A percentile compares a stretch with the other conserved stretches of the same genome.
Evolutionary conservation across 2,113 vertebrate genomes (phyloP).

Genomic region (Gasterosteus aculeatus): DNA sequence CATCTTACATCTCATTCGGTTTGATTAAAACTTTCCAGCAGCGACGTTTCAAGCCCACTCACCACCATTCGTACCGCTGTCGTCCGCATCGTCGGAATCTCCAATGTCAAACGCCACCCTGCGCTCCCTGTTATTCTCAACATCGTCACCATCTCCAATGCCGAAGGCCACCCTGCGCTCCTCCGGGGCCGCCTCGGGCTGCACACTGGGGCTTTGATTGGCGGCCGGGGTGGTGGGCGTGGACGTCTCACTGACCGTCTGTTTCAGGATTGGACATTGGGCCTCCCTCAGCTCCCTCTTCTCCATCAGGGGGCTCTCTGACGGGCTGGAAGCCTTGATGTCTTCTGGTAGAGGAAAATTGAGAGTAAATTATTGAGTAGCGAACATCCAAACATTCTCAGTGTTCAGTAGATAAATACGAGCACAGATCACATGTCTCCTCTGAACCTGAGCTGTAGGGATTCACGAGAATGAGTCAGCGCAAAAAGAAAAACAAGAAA

Average conservation of each 20-base stretch:
- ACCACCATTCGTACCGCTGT: conserved; percentile 56
- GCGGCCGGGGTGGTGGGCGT: not conserved
- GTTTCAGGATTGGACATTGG: conserved; percentile 83
- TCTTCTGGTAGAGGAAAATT: conserved; percentile 81
- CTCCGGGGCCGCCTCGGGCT: conserved; percentile 73
- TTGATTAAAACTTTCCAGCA: not conserved
- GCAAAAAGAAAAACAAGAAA: not conserved
- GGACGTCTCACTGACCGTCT: conserved; percentile 77
- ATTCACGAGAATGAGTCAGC: conserved; percentile 3
- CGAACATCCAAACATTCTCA: conserved; percentile 37
- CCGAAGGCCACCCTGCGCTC: conserved; percentile 90
- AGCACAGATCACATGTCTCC: conserved; percentile 12
- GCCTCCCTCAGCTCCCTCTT: conserved; percentile 84
- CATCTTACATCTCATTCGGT: not conserved
- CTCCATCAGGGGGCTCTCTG: conserved; percentile 94
- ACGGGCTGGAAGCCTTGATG: conserved; percentile 88
- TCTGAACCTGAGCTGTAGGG: conserved; percentile 13
- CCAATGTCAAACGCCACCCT: conserved; percentile 73
- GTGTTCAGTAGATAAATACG: conserved; percentile 27
- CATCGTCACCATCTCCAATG: conserved; percentile 88
- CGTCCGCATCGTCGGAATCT: conserved; percentile 68
- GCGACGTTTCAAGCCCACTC: not conserved
- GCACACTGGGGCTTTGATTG: conserved; percentile 18
- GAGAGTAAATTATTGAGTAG: conserved; percentile 26
- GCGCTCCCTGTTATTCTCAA: conserved; percentile 81